phyloP scores from a whole-genome alignment of 2,888 invertebrate species.

The Limnephilus marmoratus region DNA sequence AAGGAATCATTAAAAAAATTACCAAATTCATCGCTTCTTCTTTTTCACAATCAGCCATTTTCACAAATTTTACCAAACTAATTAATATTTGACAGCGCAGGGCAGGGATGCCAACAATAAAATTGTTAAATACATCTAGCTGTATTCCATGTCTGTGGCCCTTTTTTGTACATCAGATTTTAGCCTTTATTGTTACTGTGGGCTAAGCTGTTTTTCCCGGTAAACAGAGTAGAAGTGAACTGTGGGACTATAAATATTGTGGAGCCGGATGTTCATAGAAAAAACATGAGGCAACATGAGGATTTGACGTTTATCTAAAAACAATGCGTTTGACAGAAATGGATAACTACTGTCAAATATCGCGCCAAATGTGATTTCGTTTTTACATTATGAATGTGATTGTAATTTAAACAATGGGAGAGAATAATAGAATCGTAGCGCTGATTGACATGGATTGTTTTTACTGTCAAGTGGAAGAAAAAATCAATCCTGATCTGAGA shows the following conservation, averaged over 20 bases:
- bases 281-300: neutral
- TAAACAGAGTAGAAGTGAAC: neutral
- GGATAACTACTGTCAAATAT: neutral
- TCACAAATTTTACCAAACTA: conserved; percentile 37
- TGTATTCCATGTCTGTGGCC: no score
- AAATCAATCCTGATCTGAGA: conserved; percentile 86
- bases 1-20: conserved; percentile 68
- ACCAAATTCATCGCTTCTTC: conserved; percentile 88
- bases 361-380: neutral
- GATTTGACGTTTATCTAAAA: neutral
- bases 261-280: neutral
- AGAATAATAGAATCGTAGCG: conserved; percentile 84
- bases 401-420: conserved; percentile 71
- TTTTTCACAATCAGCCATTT: conserved; percentile 84
- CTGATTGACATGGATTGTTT: conserved; percentile 99
- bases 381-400: neutral
- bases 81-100: conserved; percentile 24
- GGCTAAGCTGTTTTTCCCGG: no score
- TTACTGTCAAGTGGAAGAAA: conserved; percentile 98
- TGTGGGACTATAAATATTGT: neutral
- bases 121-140: no score
- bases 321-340: neutral
- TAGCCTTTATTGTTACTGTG: no score
- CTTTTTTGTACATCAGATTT: no score
- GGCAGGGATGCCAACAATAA: no score